Evolutionary conservation across 2,113 vertebrate species (phyloP).

Genomic region (Chroicocephalus ridibundus): DNA sequence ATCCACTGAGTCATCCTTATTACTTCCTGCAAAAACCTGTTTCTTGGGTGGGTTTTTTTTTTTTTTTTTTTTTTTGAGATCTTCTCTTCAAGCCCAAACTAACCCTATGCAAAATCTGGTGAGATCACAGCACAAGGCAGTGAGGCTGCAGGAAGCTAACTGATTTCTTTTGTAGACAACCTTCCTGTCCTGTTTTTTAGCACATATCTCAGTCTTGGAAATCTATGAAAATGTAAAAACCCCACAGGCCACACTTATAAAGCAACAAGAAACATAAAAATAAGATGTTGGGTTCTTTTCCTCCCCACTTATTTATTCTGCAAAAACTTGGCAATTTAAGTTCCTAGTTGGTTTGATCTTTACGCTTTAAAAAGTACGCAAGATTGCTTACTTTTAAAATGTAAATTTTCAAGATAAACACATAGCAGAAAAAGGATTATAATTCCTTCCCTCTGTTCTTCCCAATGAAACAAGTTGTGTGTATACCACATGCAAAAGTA

Average conservation of each 20-base stretch:
- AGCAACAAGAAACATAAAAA: constrained; percentile 2
- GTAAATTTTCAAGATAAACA: constrained; percentile 32
- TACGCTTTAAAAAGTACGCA: constrained; percentile 21
- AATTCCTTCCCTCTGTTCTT: background rate
- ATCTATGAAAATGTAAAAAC: constrained; percentile 12
- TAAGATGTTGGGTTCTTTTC: background rate
- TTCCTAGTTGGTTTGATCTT: background rate
- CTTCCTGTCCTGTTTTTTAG: background rate
- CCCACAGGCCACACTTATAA: background rate
- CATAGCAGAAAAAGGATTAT: background rate
- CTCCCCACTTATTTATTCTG: background rate
- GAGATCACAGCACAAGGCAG: background rate
- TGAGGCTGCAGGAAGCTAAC: background rate
- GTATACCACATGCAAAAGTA: constrained; percentile 34
- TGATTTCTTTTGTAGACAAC: background rate
- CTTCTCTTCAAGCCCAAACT: background rate
- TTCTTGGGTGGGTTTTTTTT: background rate
- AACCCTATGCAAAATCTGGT: background rate
- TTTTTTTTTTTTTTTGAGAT: background rate
- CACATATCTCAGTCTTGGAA: background rate
- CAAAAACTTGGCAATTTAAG: constrained; percentile 47
- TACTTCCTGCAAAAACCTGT: background rate
- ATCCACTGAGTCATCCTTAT: background rate
- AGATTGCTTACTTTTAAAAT: constrained; percentile 55
- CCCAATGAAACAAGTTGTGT: background rate